Evolutionary conservation across 2,797 vertebrate genomes (phyloP), one percentile per base, ranked within the genome.

Genomic region (Pangasius larnaudii): DNA sequence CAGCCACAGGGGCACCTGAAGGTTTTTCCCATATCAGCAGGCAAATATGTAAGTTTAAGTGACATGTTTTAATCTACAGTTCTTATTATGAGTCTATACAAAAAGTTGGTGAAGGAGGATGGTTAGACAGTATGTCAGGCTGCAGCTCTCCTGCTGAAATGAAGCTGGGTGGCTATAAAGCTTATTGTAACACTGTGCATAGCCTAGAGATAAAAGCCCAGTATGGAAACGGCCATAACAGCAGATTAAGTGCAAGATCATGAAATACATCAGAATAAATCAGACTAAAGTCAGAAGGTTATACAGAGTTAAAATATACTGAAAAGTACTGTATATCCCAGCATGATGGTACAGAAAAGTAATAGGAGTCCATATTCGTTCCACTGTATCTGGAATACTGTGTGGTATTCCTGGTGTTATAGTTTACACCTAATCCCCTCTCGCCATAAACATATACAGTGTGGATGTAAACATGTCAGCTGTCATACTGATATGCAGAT

Each of bases 391-490:
- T 63, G 36, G 13, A 42, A 61, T 3, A 11, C n/a, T 56, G 77
- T 63, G 79, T 46, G 42, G 27, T 67, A 61, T 81, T 59, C 53
- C 33, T 39, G 33, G 53, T 80, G 56, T 80, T 80, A 27, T 39
- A 80, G 30, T 39, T 22, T 59, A 80, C 22, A 24, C 78, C 56
- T 16, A 61, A 61, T 81, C 33, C 19, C 9, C 3, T 80, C 22
- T 61, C 19, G 24, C 56, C 78, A 39, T 59, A 30, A 80, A 80
- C 33, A 59, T 59, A 27, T 33, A 53, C 56, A 49, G 27, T 74
- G 39, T n/a, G 39, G 51, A 80, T 81, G 53, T 87, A 87, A 72
- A 56, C 77, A 82, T 81, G 51, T 80, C 16, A 53, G 19, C 79
- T 49, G 59, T 82, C 85, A 78, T 36, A 78, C 65, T 63, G n/a